Percentiles rank a stretch among this genome's conserved stretches.
Conservation (phyloP, 92 coral and sea anemone species). For the Epizoanthus stellaris region DNA sequence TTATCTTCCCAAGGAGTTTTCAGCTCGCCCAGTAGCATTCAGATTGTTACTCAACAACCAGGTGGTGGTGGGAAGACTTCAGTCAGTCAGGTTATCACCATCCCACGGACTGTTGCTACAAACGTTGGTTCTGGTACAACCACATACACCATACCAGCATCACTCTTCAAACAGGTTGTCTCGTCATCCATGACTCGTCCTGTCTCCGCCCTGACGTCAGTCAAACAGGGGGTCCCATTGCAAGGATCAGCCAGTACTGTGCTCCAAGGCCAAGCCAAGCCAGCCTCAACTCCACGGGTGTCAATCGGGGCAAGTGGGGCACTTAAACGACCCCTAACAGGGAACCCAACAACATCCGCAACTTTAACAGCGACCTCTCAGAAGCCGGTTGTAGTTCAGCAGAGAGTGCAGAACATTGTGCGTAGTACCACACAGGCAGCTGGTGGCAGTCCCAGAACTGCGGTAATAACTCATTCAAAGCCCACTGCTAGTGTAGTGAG, state of each 20-base stretch:
- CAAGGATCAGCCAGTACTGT: background rate
- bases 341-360: background rate
- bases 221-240: conserved; percentile 25
- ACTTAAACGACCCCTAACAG: background rate
- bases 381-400: conserved; percentile 8
- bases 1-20: conserved; percentile 11
- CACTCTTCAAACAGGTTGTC: conserved; percentile 39
- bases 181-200: conserved; percentile 38
- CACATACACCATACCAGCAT: conserved; percentile 43
- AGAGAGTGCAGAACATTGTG: background rate
- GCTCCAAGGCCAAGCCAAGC: background rate
- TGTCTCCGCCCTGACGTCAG: conserved; percentile 16
- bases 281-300: background rate
- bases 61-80: conserved; percentile 22
- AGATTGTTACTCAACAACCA: conserved; percentile 34
- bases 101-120: conserved; percentile 41
- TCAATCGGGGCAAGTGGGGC: background rate
- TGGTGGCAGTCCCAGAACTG: background rate
- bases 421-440: background rate
- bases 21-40: conserved; percentile 33
- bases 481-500: background rate
- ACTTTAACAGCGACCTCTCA: background rate
- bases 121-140: conserved; percentile 40
- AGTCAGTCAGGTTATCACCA: conserved; percentile 26
- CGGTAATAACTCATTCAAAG: background rate